Base-by-base conservation (phyloP, 2,888 invertebrate genomes). In the Eledona agricola region DNA sequence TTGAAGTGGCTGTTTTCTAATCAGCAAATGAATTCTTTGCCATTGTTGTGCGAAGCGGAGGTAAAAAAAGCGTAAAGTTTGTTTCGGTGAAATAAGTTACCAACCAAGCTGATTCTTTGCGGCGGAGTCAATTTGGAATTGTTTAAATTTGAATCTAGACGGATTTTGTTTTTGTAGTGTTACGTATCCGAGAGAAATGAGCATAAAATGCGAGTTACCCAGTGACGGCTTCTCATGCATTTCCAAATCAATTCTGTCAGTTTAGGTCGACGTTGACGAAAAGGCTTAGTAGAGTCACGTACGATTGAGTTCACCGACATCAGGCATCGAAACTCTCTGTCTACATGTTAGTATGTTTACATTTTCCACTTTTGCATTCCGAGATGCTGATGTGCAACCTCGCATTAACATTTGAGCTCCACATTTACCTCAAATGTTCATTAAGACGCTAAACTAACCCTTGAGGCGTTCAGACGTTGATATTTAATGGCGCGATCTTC, bases 311-410 rank as follows among this genome's bases (percentile, higher is more conserved):
- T 46, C 26, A 25, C 34, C 32, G 23, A 32, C 45, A 34, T 31
- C 29, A 45, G 45, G 34, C 46, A 46, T 26, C 26, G n/a, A 22
- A 34, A 15, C 28, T 15, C 22, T 20, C 37, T 37, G 47, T 37
- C 37, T 47, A 31, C 26, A 47, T 35, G 34, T 47, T 47, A 37
- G 32, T 38, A 23, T 47, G 34, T 47, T 47, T 47, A 34, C 47
- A 23, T 47, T 47, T 22, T n/a, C 26, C 35, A 47, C 47, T 32
- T 47, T 47, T 47, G 23, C 31, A 11, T 16, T 13, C 28, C 19
- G 31, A 13, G 15, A 20, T 19, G 28, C 29, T 31, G 6, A 16
- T 38, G 47, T 47, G 26, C 22, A 23, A 29, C 22, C 32, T 29
- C 38, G 12, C 47, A 47, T 47, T 47, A 37, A 47, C 37, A 47